A percentile compares a stretch with the other conserved stretches of the same genome.
These are phyloP conservation scores for Cepaea hortensis DNA, from an alignment of 2,888 invertebrate genomes.

Conservation along the genomic window DNA sequence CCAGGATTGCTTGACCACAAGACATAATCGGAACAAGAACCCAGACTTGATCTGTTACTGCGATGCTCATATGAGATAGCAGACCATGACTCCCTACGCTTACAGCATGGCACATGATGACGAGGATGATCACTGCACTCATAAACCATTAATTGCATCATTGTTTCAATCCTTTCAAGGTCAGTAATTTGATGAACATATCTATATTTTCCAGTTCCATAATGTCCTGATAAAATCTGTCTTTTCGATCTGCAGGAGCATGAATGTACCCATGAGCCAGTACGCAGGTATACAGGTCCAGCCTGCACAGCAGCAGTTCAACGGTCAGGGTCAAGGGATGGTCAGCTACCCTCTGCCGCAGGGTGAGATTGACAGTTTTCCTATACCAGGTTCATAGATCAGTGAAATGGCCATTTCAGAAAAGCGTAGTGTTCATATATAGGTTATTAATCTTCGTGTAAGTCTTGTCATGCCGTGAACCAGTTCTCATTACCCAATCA, in stretches of 20 bases:
- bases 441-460: neutral
- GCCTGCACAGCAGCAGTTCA: slow-evolving; percentile 67
- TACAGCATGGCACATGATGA: too few species aligned
- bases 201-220: too few species aligned
- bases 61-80: too few species aligned
- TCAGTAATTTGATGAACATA: too few species aligned
- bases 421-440: neutral
- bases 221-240: too few species aligned
- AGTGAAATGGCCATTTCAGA: slow-evolving; percentile 53
- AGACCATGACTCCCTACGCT: too few species aligned
- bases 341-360: slow-evolving; percentile 69
- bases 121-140: too few species aligned
- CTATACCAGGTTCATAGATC: slow-evolving; percentile 54
- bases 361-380: slow-evolving; percentile 60
- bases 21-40: too few species aligned
- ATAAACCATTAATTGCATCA: too few species aligned
- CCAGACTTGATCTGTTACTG: too few species aligned
- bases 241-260: slow-evolving; percentile 32
- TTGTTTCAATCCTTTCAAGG: too few species aligned
- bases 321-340: slow-evolving; percentile 63
- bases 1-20: too few species aligned
- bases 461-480: slow-evolving; percentile 5
- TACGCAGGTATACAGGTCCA: slow-evolving; percentile 61
- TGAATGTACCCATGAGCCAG: slow-evolving; percentile 65
- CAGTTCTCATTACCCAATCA: neutral